Evolutionary conservation across 92 coral and sea anemone genomes (phyloP), one percentile per base, ranked within the genome.

Genomic region (Zoanthus sociatus): DNA sequence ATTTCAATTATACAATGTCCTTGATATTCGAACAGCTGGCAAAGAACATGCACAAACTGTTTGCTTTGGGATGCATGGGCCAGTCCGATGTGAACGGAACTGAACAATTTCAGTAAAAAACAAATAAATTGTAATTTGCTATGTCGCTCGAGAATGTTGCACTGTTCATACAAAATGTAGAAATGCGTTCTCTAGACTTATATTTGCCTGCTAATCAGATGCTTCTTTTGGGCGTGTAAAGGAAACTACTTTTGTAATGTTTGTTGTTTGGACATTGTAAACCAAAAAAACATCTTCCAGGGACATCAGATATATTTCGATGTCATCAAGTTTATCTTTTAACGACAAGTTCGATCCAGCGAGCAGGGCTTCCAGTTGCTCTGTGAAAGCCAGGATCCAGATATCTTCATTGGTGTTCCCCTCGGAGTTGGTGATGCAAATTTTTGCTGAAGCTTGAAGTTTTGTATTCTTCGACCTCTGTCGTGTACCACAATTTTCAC

Each of bases 51-150:
- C 73, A 86, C 77, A 77, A 77, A 76, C 89, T 86, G 89, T 77
- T 86, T 86, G 89, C 84, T 86, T 86, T 77, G 77, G 77, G 84
- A 45, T 76, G 89, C 33, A 64, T 77, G 84, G 89, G 89, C 89
- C 71, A 77, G 77, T 61, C 64, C 53, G 53, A 86, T 72, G 17
- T 10, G 14, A 56, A 56, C 75, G 73, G 73, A 20, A 68, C 30
- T 68, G 42, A 86, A 87, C 31, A 56, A 12, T 56, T 56, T 10
- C 64, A 56, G 17, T 56, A 13, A 56, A 15, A 56, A 10, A n/a
- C 64, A 56, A 56, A 56, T n/a, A 86, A 86, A 75, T 76, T 86
- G 48, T 86, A 86, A 31, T 75, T 86, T 86, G 76, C 66, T 61
- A 86, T 75, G 83, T 84, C n/a, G 61, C 88, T 12, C 79, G 9